These are phyloP conservation scores for Amblyjoppa fuscipennis DNA, from an alignment of 2,888 invertebrate genomes.

Conservation along the genomic window DNA sequence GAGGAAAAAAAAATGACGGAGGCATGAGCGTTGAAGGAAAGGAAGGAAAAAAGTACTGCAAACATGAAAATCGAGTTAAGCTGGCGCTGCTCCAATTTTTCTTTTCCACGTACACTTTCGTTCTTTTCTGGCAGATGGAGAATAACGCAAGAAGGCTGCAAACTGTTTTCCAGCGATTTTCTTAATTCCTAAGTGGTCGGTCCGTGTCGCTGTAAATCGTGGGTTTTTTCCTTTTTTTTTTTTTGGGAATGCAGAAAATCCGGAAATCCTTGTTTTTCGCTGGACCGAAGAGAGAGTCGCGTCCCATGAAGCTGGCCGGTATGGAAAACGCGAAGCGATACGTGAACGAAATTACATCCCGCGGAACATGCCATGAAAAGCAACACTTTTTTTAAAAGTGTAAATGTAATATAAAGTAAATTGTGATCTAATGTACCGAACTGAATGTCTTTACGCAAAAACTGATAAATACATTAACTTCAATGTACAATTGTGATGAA, in stretches of 20 bases:
- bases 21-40: conserved; percentile 28
- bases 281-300: too few relatives aligned
- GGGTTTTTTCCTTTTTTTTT: background rate
- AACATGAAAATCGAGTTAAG: conserved; percentile 69
- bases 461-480: too few relatives aligned
- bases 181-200: conserved; percentile 14
- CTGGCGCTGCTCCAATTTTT: conserved; percentile 67
- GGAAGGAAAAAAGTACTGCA: conserved; percentile 62
- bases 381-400: too few relatives aligned
- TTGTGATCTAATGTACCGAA: too few relatives aligned
- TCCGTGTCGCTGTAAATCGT: background rate
- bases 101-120: conserved; percentile 50
- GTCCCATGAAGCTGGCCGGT: too few relatives aligned
- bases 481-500: too few relatives aligned
- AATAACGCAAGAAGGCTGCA: conserved; percentile 63
- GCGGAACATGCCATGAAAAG: too few relatives aligned
- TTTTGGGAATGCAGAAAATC: background rate
- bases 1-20: conserved; percentile 7
- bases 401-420: too few relatives aligned
- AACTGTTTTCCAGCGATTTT: conserved; percentile 33
- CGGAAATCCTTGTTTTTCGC: background rate
- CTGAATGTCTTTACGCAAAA: too few relatives aligned
- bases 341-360: too few relatives aligned
- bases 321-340: too few relatives aligned
- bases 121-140: conserved; percentile 36